Evolutionary conservation across 92 coral and sea anemone genomes (phyloP).

Genomic region (Siderastrea radians): DNA sequence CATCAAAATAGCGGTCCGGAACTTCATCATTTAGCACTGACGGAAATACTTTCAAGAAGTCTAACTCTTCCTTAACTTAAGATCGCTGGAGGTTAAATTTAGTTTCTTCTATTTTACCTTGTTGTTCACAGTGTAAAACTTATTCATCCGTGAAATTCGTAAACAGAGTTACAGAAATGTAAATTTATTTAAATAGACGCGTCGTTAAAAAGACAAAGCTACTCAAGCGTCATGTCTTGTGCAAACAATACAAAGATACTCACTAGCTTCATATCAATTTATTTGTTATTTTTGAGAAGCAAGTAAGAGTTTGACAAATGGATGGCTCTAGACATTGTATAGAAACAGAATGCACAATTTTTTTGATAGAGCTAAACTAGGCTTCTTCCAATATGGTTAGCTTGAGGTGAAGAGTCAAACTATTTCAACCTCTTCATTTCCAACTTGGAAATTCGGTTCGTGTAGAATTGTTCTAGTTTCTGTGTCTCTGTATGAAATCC

Average conservation of each 20-base stretch:
- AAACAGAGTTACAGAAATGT: conserved; percentile 28
- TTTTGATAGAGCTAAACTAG: too few relatives aligned
- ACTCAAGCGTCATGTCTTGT: conserved; percentile 2
- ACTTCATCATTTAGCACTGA: background rate
- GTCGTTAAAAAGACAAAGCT: background rate
- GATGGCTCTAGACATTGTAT: background rate
- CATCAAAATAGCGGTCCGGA: background rate
- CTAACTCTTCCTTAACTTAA: background rate
- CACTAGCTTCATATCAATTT: background rate
- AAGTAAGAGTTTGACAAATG: background rate
- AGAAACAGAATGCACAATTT: too few relatives aligned
- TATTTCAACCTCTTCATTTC: too few relatives aligned
- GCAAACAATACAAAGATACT: conserved; percentile 19
- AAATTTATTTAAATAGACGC: conserved; percentile 26
- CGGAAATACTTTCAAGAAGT: background rate
- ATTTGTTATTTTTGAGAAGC: background rate
- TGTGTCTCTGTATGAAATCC: too few relatives aligned
- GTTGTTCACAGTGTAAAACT: background rate
- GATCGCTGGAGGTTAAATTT: background rate
- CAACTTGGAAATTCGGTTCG: too few relatives aligned
- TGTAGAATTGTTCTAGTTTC: too few relatives aligned
- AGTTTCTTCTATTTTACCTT: background rate
- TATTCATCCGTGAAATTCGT: conserved; percentile 67
- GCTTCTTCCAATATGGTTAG: too few relatives aligned
- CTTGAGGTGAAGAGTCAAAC: too few relatives aligned